These are phyloP conservation scores for Petrolisthes cinctipes DNA, from an alignment of 2,888 invertebrate species.

Conservation along the genomic window DNA sequence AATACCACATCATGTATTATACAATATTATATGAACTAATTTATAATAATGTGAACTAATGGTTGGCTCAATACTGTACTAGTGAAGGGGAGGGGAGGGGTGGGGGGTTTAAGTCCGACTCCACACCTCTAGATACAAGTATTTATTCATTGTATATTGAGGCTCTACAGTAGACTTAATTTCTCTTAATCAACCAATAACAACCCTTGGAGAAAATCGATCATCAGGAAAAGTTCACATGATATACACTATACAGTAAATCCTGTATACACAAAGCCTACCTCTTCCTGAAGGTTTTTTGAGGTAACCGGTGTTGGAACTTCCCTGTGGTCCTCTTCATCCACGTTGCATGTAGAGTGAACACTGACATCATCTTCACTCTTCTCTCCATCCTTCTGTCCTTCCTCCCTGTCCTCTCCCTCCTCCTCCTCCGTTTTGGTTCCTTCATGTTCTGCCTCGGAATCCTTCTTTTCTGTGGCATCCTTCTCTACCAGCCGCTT, in stretches of 20 bases:
- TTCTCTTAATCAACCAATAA: no score
- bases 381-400: constrained; percentile 29
- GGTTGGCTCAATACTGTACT: no score
- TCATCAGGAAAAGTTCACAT: not conserved
- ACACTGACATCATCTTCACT: constrained; percentile 54
- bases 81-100: no score
- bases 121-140: no score
- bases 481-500: constrained; percentile 67
- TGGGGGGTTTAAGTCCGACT: no score
- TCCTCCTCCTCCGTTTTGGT: constrained; percentile 26
- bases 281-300: not conserved
- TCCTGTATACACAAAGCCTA: not conserved
- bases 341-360: constrained; percentile 44
- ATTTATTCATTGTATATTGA: no score
- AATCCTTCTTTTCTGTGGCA: constrained; percentile 18
- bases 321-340: constrained; percentile 13
- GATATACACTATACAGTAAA: not conserved
- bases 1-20: no score
- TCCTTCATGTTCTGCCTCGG: constrained; percentile 2
- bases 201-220: no score
- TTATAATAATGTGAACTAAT: no score
- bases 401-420: not conserved
- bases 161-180: no score
- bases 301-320: not conserved
- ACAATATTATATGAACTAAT: no score